Conservation (phyloP, 2,113 vertebrate genomes). For the Podiceps cristatus region DNA sequence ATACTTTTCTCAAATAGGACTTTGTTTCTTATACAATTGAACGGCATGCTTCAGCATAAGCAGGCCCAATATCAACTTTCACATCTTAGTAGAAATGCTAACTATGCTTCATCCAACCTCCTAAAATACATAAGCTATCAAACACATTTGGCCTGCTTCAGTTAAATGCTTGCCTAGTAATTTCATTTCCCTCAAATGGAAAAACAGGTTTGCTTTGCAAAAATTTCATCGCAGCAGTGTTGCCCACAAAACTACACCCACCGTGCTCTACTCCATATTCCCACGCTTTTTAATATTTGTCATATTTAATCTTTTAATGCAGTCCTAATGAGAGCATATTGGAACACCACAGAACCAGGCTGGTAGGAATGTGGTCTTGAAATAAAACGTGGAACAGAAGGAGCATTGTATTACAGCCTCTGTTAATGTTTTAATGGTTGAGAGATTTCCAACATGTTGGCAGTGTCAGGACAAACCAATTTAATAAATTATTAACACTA, state of each 20-base stretch:
- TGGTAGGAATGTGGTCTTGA: slow-evolving; percentile 52
- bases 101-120: neutral
- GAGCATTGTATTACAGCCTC: slow-evolving; percentile 62
- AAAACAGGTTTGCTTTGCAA: slow-evolving; percentile 21
- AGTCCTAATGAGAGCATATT: slow-evolving; percentile 59
- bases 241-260: slow-evolving; percentile 27
- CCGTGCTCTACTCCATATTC: slow-evolving; percentile 29
- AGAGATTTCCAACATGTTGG: slow-evolving; percentile 69
- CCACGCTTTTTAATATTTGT: slow-evolving; percentile 64
- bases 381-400: slow-evolving; percentile 60
- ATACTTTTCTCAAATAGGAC: neutral
- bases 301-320: slow-evolving; percentile 66
- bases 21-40: neutral
- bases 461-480: slow-evolving; percentile 64
- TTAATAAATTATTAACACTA: slow-evolving; percentile 78
- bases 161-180: neutral
- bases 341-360: slow-evolving; percentile 55
- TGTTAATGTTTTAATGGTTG: slow-evolving; percentile 73
- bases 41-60: neutral
- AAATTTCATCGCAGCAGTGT: neutral
- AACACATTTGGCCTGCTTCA: neutral
- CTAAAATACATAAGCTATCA: neutral
- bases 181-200: slow-evolving; percentile 26
- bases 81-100: neutral
- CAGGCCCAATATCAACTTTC: neutral